phyloP scores from a whole-genome alignment of 1,140 invertebrate genomes.

The Adoxophyes honmai region DNA sequence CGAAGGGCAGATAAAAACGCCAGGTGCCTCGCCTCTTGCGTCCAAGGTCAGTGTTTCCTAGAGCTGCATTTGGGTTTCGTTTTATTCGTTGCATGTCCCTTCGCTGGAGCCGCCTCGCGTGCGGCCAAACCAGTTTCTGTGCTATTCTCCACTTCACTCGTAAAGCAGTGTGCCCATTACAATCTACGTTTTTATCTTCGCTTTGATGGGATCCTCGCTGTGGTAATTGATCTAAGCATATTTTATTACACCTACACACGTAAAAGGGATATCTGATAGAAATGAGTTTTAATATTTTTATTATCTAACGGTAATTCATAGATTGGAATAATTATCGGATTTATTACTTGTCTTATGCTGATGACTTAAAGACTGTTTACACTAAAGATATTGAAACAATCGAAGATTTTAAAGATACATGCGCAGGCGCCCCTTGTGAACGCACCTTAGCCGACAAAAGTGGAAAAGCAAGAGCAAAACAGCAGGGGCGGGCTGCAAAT shows the following conservation, averaged over 20 bases:
- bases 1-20: conserved; percentile 72
- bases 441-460: conserved; percentile 43
- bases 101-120: conserved; percentile 61
- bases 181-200: conserved; percentile 39
- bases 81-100: conserved; percentile 72
- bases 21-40: conserved; percentile 69
- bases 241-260: conserved; percentile 2
- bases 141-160: conserved; percentile 51
- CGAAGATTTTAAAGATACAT: conserved; percentile 2
- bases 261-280: not conserved
- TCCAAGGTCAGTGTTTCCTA: conserved; percentile 74
- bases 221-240: conserved; percentile 25
- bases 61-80: conserved; percentile 74
- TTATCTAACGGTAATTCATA: not conserved
- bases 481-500: conserved; percentile 57
- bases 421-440: conserved; percentile 13
- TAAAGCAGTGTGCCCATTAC: conserved; percentile 57
- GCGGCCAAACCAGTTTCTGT: conserved; percentile 68
- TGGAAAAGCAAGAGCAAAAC: conserved; percentile 65
- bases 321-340: too few species aligned
- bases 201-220: conserved; percentile 29
- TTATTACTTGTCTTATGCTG: too few species aligned
- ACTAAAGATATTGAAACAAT: too few species aligned
- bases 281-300: not conserved
- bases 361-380: too few species aligned